These are phyloP conservation scores for Prosopocoilus inquinatus DNA, from an alignment of 2,888 invertebrate genomes.

Conservation along the genomic window DNA sequence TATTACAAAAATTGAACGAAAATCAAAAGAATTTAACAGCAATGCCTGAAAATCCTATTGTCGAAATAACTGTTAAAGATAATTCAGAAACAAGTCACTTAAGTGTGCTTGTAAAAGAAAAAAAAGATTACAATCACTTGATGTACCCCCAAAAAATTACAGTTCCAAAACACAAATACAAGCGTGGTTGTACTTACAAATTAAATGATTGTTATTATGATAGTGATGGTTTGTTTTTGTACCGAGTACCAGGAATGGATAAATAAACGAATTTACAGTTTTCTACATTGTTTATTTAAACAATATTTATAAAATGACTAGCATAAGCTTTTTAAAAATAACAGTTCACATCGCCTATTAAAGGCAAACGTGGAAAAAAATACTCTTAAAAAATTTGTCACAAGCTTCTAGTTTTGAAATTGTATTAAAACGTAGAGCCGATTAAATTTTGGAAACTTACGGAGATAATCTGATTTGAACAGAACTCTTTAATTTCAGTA, in stretches of 20 bases:
- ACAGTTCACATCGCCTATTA: slow-evolving; percentile 9
- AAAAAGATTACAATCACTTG: slow-evolving; percentile 35
- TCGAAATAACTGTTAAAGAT: slow-evolving; percentile 15
- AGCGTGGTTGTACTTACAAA: slow-evolving; percentile 67
- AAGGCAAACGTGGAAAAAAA: no score
- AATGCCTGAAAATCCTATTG: slow-evolving; percentile 39
- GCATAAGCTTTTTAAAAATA: slow-evolving; percentile 37
- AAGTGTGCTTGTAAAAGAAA: slow-evolving; percentile 20
- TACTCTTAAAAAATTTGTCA: no score
- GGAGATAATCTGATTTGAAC: no score
- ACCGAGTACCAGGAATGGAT: slow-evolving; percentile 70
- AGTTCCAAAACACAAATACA: slow-evolving; percentile 66
- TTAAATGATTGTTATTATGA: slow-evolving; percentile 80
- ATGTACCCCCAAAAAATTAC: slow-evolving; percentile 62
- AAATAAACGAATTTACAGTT: slow-evolving; percentile 28
- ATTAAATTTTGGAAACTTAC: no score
- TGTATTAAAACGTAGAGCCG: no score
- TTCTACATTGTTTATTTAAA: slow-evolving; percentile 23
- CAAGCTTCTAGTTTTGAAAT: no score
- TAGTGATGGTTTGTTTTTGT: slow-evolving; percentile 75
- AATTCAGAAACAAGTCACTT: slow-evolving; percentile 14
- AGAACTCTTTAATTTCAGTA: no score
- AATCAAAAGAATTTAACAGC: slow-evolving; percentile 26
- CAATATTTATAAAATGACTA: slow-evolving; percentile 41
- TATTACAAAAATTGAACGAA: slow-evolving; percentile 36